Conservation (phyloP, 2,113 vertebrate genomes). For the Peromyscus californicus region DNA sequence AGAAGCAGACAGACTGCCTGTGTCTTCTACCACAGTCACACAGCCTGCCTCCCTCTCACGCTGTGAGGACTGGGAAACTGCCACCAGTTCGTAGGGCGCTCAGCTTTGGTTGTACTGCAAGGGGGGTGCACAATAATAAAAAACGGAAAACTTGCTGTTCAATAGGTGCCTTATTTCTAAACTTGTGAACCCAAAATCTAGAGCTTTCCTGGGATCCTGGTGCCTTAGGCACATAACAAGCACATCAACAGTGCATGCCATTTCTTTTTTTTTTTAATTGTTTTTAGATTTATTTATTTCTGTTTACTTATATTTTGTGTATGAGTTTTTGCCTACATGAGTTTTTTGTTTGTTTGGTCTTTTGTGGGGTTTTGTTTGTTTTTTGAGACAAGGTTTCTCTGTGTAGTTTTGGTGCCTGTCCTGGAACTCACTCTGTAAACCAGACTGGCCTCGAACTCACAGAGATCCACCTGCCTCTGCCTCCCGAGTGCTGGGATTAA, state of each 20-base stretch:
- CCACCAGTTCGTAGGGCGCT: neutral
- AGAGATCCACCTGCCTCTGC: too few relatives aligned
- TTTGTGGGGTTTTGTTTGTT: too few relatives aligned
- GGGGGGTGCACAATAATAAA: constrained; percentile 41
- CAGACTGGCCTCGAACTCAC: too few relatives aligned
- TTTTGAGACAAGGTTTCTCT: too few relatives aligned
- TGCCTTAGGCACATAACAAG: constrained; percentile 72
- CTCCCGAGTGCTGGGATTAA: too few relatives aligned
- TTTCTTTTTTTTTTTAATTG: neutral
- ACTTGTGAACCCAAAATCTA: constrained; percentile 80
- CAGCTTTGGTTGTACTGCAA: constrained; percentile 43
- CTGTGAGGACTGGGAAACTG: neutral
- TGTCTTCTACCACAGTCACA: constrained; percentile 47
- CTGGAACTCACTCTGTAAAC: too few relatives aligned
- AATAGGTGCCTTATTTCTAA: constrained; percentile 76
- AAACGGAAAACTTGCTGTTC: constrained; percentile 76
- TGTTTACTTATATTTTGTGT: neutral
- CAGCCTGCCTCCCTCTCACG: constrained; percentile 34
- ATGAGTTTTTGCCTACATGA: neutral
- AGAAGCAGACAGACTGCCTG: constrained; percentile 21
- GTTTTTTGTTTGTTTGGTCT: too few relatives aligned
- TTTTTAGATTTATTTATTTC: neutral
- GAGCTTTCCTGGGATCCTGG: constrained; percentile 79
- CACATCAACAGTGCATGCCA: neutral
- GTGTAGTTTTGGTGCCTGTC: too few relatives aligned